Evolutionary conservation across 2,113 vertebrate genomes (phyloP).

Genomic region (Sorex araneus): DNA sequence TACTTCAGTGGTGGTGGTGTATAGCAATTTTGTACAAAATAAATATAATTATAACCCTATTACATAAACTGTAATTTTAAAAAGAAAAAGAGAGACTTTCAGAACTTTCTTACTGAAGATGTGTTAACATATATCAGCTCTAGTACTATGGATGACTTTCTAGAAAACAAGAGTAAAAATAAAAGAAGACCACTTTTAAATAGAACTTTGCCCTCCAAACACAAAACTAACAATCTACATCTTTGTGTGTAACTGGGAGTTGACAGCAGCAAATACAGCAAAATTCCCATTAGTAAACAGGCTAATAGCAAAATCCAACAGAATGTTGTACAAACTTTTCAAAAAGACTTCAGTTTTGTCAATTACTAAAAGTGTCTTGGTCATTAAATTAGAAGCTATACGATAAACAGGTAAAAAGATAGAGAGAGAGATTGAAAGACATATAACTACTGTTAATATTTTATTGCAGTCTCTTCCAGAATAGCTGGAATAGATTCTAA

Average conservation of each 20-base stretch:
- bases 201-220: background rate
- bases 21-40: too few relatives aligned
- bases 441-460: background rate
- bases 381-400: too few relatives aligned
- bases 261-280: slow-evolving; percentile 36
- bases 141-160: background rate
- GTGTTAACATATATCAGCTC: background rate
- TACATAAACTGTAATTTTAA: too few relatives aligned
- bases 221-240: background rate
- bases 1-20: too few relatives aligned
- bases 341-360: background rate
- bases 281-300: background rate
- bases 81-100: too few relatives aligned
- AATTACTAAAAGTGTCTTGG: background rate
- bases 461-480: slow-evolving; percentile 21
- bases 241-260: background rate
- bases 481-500: background rate
- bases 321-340: background rate
- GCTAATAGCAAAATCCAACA: background rate
- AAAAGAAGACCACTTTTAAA: background rate
- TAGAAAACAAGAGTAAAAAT: slow-evolving; percentile 14
- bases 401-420: background rate
- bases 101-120: background rate
- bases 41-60: too few relatives aligned
- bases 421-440: too few relatives aligned